phyloP scores from a whole-genome alignment of 2,797 vertebrate species.

The Cuculus canorus region DNA sequence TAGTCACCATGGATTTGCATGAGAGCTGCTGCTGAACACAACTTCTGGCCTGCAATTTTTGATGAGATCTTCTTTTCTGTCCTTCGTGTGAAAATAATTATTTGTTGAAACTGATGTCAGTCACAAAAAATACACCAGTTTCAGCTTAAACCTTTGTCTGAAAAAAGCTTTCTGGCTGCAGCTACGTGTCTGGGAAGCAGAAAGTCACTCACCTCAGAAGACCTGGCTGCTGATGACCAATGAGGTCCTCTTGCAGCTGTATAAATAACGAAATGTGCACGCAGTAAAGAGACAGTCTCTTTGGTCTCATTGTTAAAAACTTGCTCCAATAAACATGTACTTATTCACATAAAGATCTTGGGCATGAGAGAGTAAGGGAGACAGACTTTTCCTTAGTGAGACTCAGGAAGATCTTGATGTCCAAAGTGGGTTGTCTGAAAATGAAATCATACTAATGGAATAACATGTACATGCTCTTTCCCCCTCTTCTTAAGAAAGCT shows the following conservation, averaged over 20 bases:
- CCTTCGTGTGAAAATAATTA: neutral
- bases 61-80: neutral
- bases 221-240: neutral
- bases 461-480: neutral
- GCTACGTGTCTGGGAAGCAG: neutral
- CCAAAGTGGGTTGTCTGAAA: neutral
- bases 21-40: neutral
- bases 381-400: neutral
- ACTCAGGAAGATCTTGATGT: neutral
- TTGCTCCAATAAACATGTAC: neutral
- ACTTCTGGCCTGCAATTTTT: neutral
- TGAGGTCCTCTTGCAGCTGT: neutral
- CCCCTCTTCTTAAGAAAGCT: neutral
- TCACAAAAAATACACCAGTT: neutral
- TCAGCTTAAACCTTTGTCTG: neutral
- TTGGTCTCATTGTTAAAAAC: neutral
- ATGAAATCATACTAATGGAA: neutral
- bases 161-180: neutral
- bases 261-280: constrained; percentile 25
- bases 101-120: neutral
- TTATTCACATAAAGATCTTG: neutral
- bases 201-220: constrained; percentile 10
- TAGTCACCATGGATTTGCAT: neutral
- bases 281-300: neutral
- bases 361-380: neutral